phyloP scores from a whole-genome alignment of 2,888 invertebrate genomes.

The Eupithecia inturbata region DNA sequence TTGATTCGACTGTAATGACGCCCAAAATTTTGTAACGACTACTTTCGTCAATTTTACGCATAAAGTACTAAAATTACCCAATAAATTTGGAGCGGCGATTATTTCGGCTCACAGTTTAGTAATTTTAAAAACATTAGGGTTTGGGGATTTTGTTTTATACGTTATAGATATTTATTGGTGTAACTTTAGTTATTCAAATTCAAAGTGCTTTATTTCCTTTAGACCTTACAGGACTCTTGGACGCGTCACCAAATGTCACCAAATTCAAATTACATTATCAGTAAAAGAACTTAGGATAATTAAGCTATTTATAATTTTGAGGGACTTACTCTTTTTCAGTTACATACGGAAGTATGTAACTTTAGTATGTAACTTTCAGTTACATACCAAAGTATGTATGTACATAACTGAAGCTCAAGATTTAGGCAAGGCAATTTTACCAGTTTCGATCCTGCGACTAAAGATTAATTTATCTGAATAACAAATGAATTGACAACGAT shows the following conservation, averaged over 20 bases:
- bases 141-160: slow-evolving; percentile 66
- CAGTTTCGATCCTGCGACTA: not conserved
- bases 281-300: not conserved
- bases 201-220: too few relatives aligned
- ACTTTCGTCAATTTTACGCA: slow-evolving; percentile 73
- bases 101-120: slow-evolving; percentile 66
- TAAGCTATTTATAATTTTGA: not conserved
- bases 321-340: not conserved
- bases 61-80: slow-evolving; percentile 63
- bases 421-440: not conserved
- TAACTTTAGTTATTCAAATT: slow-evolving; percentile 12
- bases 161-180: slow-evolving; percentile 41
- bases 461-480: not conserved
- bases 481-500: not conserved
- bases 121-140: slow-evolving; percentile 49
- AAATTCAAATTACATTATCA: too few relatives aligned
- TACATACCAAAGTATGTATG: not conserved
- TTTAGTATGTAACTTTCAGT: too few relatives aligned
- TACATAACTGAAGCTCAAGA: not conserved
- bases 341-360: too few relatives aligned
- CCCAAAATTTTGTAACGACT: slow-evolving; percentile 69
- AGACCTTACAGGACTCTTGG: too few relatives aligned
- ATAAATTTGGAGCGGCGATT: slow-evolving; percentile 71
- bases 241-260: too few relatives aligned
- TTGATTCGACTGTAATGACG: slow-evolving; percentile 79